Evolutionary conservation across 2,113 vertebrate species (phyloP).

Genomic region (Procapra przewalskii): DNA sequence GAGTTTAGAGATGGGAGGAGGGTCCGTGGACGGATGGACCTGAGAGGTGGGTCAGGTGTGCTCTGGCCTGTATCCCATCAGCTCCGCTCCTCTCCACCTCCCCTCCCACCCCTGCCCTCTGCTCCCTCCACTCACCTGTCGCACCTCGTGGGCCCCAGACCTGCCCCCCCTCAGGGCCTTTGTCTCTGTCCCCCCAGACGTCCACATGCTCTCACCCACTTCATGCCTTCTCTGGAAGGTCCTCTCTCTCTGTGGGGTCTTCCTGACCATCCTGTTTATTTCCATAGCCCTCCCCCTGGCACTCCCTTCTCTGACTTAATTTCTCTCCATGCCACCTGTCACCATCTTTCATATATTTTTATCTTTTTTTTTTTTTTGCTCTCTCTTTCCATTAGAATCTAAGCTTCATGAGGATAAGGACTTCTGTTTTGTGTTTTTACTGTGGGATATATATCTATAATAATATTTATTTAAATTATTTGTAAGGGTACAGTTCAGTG

Average conservation of each 20-base stretch:
- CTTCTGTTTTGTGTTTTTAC: background rate
- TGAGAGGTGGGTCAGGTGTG: background rate
- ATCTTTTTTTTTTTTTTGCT: background rate
- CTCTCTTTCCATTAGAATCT: background rate
- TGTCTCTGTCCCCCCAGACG: fast-evolving
- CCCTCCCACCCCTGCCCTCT: background rate
- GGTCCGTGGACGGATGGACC: background rate
- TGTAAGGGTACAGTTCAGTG: background rate
- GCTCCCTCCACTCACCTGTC: background rate
- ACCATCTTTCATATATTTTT: background rate
- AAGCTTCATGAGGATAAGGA: background rate
- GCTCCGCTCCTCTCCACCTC: background rate
- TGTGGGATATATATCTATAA: background rate
- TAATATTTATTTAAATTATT: background rate
- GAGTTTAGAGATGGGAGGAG: background rate
- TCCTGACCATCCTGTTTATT: too few relatives aligned
- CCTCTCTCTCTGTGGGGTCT: background rate
- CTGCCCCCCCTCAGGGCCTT: fast-evolving
- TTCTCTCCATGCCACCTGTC: background rate
- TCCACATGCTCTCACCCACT: background rate
- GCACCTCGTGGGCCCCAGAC: fast-evolving
- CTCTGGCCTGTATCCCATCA: background rate
- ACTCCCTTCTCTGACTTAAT: background rate
- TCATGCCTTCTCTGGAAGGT: background rate
- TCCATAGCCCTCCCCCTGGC: background rate